phyloP scores from a whole-genome alignment of 1,140 invertebrate species.

The Maconellicoccus hirsutus region DNA sequence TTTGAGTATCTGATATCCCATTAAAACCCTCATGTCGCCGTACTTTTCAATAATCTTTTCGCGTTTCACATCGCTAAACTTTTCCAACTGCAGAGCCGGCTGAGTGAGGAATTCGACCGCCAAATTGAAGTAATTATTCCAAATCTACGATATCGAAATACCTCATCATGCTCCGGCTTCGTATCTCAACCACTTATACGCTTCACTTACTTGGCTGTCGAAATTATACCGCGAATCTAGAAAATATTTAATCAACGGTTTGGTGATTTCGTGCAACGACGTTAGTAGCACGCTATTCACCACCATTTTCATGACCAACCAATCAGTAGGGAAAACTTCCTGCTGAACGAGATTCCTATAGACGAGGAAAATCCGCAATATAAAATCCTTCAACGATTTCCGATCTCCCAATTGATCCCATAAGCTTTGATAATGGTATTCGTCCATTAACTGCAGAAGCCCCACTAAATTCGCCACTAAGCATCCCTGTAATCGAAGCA shows the following conservation, averaged over 20 bases:
- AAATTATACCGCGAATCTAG: constrained; percentile 50
- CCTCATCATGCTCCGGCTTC: neutral
- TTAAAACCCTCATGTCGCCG: constrained; percentile 81
- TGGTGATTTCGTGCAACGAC: constrained; percentile 74
- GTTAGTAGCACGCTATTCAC: constrained; percentile 79
- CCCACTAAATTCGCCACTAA: constrained; percentile 77
- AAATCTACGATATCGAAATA: constrained; percentile 55
- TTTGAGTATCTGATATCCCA: constrained; percentile 84
- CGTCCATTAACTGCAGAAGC: constrained; percentile 70
- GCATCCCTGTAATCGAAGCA: constrained; percentile 45
- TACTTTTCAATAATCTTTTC: constrained; percentile 68
- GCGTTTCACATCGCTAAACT: constrained; percentile 65
- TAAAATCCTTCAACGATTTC: constrained; percentile 75
- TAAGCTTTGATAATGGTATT: constrained; percentile 73
- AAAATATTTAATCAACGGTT: constrained; percentile 74
- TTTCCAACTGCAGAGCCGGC: constrained; percentile 71
- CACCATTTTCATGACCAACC: constrained; percentile 85
- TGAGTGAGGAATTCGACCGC: constrained; percentile 81
- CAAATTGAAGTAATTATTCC: constrained; percentile 82
- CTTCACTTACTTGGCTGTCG: constrained; percentile 45
- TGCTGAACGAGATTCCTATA: constrained; percentile 70
- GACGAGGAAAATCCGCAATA: constrained; percentile 77
- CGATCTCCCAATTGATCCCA: constrained; percentile 67
- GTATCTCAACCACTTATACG: too few species aligned
- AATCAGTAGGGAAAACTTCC: constrained; percentile 80